These are phyloP conservation scores for Phodopus roborovskii DNA, from an alignment of 2,113 vertebrate genomes.

Conservation along the genomic window DNA sequence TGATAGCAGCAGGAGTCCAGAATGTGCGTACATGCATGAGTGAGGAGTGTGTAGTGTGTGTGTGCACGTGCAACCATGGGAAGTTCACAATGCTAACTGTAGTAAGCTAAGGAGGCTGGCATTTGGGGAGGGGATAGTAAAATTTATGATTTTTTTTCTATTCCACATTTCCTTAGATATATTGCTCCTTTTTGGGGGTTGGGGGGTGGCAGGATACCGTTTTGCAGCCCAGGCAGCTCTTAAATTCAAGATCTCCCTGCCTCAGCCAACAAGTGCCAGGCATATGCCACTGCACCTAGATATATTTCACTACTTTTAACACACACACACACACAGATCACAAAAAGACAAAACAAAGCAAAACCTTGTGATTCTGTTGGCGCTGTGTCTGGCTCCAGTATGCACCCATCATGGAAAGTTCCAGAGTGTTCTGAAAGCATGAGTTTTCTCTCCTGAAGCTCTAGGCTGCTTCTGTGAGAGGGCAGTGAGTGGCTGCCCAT, in stretches of 20 bases:
- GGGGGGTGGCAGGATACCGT: not conserved
- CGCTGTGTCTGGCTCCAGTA: not conserved
- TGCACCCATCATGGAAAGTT: not conserved
- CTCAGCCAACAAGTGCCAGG: not conserved
- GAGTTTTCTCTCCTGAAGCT: not conserved
- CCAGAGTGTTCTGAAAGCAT: fast-evolving
- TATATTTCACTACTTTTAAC: not conserved
- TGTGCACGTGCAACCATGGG: too few relatives aligned
- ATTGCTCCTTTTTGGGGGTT: too few relatives aligned
- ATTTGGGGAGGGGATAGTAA: fast-evolving
- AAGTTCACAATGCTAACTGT: not conserved
- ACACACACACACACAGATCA: not conserved
- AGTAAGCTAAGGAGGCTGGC: not conserved
- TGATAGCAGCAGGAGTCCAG: too few relatives aligned
- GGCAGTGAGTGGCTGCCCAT: not conserved
- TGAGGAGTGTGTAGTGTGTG: too few relatives aligned
- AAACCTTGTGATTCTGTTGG: not conserved
- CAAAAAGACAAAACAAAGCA: too few relatives aligned
- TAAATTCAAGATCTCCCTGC: not conserved
- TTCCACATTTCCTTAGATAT: not conserved
- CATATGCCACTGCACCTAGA: too few relatives aligned
- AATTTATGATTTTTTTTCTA: not conserved
- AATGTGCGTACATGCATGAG: not conserved
- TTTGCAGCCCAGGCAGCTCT: not conserved
- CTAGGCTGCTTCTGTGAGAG: not conserved